Evolutionary conservation across 2,113 vertebrate genomes (phyloP).

Genomic region (Scortum barcoo): DNA sequence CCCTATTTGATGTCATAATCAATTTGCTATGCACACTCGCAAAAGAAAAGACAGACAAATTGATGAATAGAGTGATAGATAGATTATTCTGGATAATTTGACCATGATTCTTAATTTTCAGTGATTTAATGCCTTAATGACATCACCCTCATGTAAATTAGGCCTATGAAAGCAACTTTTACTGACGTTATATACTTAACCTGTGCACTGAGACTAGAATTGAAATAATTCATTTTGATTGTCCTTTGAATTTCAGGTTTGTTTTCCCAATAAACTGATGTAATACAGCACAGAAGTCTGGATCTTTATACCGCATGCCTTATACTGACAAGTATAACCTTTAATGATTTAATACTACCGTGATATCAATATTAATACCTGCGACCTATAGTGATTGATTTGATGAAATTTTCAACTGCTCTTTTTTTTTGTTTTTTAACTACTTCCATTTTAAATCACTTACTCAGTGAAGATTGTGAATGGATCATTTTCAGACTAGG

Average conservation of each 20-base stretch:
- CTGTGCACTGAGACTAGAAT: neutral
- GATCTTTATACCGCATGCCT: rapidly evolving
- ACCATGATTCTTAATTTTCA: neutral
- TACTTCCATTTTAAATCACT: neutral
- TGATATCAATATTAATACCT: too few species aligned
- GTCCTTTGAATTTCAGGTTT: neutral
- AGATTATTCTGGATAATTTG: neutral
- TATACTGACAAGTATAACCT: too few species aligned
- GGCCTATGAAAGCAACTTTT: neutral
- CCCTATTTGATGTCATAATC: slow-evolving; percentile 13
- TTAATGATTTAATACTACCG: too few species aligned
- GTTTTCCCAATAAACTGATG: neutral
- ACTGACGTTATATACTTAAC: neutral
- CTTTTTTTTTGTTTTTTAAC: neutral
- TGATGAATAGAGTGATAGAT: neutral
- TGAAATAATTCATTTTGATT: neutral
- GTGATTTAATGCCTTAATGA: neutral
- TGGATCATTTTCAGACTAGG: neutral
- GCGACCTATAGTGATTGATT: too few species aligned
- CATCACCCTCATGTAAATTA: neutral
- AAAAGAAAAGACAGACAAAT: neutral
- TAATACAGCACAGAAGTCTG: neutral
- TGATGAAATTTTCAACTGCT: neutral
- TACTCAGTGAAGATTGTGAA: neutral
- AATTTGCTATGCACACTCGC: neutral